Evolutionary conservation across 1,140 invertebrate species (phyloP).

Genomic region (Hestina assimilis): DNA sequence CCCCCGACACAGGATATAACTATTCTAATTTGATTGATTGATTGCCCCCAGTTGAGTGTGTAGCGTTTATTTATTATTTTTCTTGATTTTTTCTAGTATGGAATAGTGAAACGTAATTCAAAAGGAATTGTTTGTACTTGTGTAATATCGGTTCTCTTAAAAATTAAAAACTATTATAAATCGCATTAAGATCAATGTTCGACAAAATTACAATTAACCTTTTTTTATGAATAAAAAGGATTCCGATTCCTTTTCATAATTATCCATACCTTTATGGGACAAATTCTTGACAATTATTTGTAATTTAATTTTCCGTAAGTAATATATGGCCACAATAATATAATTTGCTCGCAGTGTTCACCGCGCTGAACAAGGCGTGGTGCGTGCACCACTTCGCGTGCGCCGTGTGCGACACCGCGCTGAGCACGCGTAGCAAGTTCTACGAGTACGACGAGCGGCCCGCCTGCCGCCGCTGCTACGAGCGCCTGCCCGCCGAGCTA

Average conservation of each 20-base stretch:
- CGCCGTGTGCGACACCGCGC: constrained; percentile 97
- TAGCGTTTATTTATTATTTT: no score
- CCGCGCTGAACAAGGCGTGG: constrained; percentile 99
- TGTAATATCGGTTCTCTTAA: no score
- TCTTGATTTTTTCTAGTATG: neutral
- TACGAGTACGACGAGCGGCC: constrained; percentile 99
- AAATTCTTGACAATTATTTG: no score
- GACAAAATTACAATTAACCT: no score
- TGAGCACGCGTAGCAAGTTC: constrained; percentile 99
- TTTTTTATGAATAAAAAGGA: neutral
- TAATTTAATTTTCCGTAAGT: neutral
- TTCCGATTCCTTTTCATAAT: no score
- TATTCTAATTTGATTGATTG: neutral
- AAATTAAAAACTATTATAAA: no score
- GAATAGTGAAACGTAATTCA: neutral
- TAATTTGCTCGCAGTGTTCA: constrained; percentile 87
- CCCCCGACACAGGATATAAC: no score
- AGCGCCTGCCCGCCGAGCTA: constrained; percentile 96
- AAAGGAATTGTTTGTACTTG: no score
- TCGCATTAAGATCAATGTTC: no score
- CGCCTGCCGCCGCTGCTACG: constrained; percentile 99
- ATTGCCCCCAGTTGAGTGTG: no score
- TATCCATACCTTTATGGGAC: no score
- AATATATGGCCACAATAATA: neutral
- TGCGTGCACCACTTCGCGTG: constrained; percentile 99